phyloP scores from a whole-genome alignment of 2,113 vertebrate species.

The Malaclemys terrapin region DNA sequence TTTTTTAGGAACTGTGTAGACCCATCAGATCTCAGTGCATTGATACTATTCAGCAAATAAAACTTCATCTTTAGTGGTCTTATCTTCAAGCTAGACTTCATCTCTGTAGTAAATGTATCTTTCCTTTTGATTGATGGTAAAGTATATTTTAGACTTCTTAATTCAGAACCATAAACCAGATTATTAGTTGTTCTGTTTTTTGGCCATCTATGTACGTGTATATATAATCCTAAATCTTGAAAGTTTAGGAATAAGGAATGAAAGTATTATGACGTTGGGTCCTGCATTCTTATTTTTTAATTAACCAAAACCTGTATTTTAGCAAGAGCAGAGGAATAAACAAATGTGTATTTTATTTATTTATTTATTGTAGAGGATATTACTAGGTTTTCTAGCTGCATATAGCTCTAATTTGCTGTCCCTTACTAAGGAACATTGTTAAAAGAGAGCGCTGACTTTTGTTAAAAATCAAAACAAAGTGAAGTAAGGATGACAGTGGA shows the following conservation, averaged over 20 bases:
- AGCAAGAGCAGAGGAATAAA: background rate
- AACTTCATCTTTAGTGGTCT: background rate
- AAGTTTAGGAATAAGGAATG: background rate
- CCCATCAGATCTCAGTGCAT: too few relatives aligned
- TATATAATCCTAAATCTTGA: background rate
- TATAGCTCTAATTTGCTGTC: fast-evolving
- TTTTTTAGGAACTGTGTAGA: too few relatives aligned
- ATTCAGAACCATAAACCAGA: background rate
- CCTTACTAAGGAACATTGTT: background rate
- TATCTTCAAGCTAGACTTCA: background rate
- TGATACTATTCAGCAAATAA: background rate
- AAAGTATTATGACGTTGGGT: background rate
- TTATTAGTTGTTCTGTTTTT: background rate
- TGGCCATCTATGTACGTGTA: background rate
- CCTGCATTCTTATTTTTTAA: background rate
- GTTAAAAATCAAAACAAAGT: background rate
- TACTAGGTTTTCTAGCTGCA: background rate
- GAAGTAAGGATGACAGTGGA: constrained; percentile 7
- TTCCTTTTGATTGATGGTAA: background rate
- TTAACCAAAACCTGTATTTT: background rate
- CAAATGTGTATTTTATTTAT: background rate
- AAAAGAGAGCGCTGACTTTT: background rate
- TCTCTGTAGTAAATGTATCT: background rate
- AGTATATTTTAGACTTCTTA: background rate
- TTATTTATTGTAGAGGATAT: background rate